Evolutionary conservation across 2,888 invertebrate species (phyloP).

Genomic region (Poecilus cupreus): DNA sequence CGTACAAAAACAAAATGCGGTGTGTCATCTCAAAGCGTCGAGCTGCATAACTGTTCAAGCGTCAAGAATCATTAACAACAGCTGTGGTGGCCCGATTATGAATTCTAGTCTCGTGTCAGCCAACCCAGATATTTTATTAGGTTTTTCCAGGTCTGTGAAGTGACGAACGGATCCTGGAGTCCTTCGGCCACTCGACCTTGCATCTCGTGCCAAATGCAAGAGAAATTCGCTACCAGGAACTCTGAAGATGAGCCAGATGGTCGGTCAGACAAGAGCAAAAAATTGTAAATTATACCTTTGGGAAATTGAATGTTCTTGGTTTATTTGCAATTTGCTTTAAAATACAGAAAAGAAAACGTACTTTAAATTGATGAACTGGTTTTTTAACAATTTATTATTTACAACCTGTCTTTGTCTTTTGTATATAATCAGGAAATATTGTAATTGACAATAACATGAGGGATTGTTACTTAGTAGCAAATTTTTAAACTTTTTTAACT

Average conservation of each 20-base stretch:
- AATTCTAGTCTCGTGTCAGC: constrained; percentile 26
- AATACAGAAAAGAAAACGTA: too few relatives aligned
- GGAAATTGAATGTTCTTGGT: neutral
- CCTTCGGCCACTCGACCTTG: neutral
- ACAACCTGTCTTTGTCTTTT: too few relatives aligned
- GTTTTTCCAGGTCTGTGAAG: constrained; percentile 32
- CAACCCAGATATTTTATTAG: constrained; percentile 46
- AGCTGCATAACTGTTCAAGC: constrained; percentile 1
- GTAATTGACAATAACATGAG: too few relatives aligned
- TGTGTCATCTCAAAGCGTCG: constrained; percentile 32
- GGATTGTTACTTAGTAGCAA: too few relatives aligned
- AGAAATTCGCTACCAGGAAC: constrained; percentile 27
- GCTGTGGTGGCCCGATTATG: constrained; percentile 33
- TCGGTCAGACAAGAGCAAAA: neutral
- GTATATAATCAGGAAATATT: too few relatives aligned
- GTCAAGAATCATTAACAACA: constrained; percentile 29
- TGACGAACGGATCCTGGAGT: neutral
- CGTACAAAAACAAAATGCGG: neutral
- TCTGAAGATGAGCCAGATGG: constrained; percentile 1
- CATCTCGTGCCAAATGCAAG: neutral
- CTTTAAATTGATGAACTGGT: too few relatives aligned
- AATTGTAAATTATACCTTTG: neutral
- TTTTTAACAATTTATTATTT: too few relatives aligned
- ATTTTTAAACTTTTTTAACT: too few relatives aligned
- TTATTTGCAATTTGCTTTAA: too few relatives aligned